Evolutionary conservation across 2,113 vertebrate genomes (phyloP).

Genomic region (Hipposideros armiger): DNA sequence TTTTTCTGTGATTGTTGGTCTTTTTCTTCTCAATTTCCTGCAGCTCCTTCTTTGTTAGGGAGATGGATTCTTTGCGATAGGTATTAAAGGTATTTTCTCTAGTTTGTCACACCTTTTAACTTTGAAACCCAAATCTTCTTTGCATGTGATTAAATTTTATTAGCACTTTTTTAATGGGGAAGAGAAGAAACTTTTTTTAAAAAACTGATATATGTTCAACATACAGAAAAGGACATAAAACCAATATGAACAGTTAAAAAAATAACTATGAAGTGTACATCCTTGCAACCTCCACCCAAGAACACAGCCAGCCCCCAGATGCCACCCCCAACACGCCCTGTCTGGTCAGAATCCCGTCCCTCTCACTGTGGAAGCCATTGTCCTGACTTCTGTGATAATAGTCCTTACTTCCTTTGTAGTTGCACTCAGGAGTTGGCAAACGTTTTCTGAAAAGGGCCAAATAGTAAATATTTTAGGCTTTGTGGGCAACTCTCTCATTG

Average conservation of each 20-base stretch:
- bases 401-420: background rate
- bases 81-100: background rate
- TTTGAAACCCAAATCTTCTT: background rate
- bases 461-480: background rate
- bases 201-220: background rate
- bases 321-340: accelerated
- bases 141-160: background rate
- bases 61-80: background rate
- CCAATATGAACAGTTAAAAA: background rate
- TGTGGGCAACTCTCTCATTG: background rate
- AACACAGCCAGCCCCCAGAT: background rate
- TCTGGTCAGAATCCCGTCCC: background rate
- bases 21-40: background rate
- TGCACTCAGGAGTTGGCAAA: background rate
- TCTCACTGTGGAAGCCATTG: background rate
- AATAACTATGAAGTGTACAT: background rate
- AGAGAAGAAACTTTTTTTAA: background rate
- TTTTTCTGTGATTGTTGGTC: background rate
- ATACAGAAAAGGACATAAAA: background rate
- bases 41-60: background rate
- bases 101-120: background rate
- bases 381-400: background rate
- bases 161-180: background rate
- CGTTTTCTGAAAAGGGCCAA: background rate
- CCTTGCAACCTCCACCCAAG: background rate